Evolutionary conservation across 1,140 invertebrate species (phyloP), one percentile per base, ranked within the genome.

Genomic region (Hypothenemus hampei): DNA sequence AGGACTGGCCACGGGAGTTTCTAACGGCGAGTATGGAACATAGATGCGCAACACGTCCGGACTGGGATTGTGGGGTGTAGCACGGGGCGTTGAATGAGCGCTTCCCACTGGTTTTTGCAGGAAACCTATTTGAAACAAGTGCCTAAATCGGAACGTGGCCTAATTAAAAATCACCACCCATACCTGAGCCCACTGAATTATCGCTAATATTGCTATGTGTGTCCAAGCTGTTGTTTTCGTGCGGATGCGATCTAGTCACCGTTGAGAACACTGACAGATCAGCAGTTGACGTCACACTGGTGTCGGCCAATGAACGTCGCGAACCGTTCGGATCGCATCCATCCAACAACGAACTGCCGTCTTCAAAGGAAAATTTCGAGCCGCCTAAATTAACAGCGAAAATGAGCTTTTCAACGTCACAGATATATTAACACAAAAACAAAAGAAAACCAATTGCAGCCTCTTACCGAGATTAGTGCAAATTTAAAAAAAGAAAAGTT

Each of bases 261-360:
- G 84, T 84, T 23, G 86, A 89, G 70, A 89, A 85, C 36, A 87
- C 84, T 52, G 85, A 87, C 16, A 89, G 72, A 69, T 89, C 86
- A 2, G 87, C 86, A 3, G 87, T 89, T 8, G 87, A 90, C 1
- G 87, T 90, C 15, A 88, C 84, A 46, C 85, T 88, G 2, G 88
- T 91, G 60, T 88, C 87, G 10, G 87, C 86, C 24, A 91, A 74
- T 20, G 87, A 90, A 16, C 84, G 79, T 47, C 85, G 73, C 4
- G 86, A 89, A 16, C 84, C 83, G 47, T 77, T 77, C 31, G 75
- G 72, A 4, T 76, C 73, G 43, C 73, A 74, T n/a, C n/a, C n/a
- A 31, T 76, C 77, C 18, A 77, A 58, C 16, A 83, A 71, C 43
- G 82, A 85, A 66, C 78, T 78, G 29, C 78, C 79, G 57, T 85